Conservation (phyloP, 2,113 vertebrate species). For the Xenotilapia leptura region DNA sequence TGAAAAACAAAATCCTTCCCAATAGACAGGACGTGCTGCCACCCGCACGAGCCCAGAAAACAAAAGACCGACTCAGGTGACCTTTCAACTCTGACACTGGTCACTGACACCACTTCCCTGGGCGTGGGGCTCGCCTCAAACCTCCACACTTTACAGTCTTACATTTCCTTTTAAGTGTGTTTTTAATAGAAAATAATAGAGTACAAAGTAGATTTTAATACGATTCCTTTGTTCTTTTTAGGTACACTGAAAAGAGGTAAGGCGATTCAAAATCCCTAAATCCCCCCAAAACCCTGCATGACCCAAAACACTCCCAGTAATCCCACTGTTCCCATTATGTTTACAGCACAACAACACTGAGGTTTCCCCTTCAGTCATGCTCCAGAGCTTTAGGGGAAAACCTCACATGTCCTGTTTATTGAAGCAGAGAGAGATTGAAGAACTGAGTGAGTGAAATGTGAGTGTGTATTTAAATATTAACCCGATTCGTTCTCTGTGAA, state of each 20-base stretch:
- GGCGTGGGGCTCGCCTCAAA: background rate
- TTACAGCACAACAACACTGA: background rate
- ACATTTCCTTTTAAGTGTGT: background rate
- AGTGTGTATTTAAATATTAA: slow-evolving; percentile 16
- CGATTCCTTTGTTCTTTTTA: background rate
- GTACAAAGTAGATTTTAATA: background rate
- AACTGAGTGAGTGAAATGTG: background rate
- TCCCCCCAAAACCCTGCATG: slow-evolving; percentile 14
- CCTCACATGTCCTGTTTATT: background rate
- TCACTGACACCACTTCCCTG: slow-evolving; percentile 22
- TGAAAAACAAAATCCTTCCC: background rate
- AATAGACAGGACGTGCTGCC: background rate
- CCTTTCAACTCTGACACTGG: slow-evolving; percentile 27
- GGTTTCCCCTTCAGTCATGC: background rate
- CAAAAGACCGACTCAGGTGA: slow-evolving; percentile 5
- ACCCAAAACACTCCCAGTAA: slow-evolving; percentile 49
- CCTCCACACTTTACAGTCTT: background rate
- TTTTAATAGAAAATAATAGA: background rate
- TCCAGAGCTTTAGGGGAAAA: background rate
- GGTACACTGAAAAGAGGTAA: background rate
- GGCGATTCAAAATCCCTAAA: background rate
- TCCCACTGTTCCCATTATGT: slow-evolving; percentile 34
- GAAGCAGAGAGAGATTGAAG: background rate
- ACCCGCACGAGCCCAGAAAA: background rate
- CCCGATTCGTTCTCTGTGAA: background rate